Conservation (phyloP, 2,888 invertebrate genomes). For the Dasypolia templi region DNA sequence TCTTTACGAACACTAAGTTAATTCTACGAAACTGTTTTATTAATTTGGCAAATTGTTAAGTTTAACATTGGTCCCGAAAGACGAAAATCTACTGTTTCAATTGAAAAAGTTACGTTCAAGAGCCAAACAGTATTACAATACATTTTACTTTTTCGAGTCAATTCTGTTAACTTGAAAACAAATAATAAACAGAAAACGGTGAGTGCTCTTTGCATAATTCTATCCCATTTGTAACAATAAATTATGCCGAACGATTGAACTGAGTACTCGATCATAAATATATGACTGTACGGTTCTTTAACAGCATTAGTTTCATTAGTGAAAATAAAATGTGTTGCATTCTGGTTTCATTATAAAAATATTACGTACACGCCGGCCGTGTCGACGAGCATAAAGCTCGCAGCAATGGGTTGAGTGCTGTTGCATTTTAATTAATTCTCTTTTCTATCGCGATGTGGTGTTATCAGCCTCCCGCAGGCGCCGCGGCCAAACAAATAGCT, state of each 20-base stretch:
- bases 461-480: slow-evolving; percentile 87
- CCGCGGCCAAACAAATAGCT: slow-evolving; percentile 87
- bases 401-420: slow-evolving; percentile 87
- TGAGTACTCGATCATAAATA: slow-evolving; percentile 55
- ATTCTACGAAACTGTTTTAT: slow-evolving; percentile 75
- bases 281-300: slow-evolving; percentile 52
- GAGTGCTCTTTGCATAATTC: slow-evolving; percentile 49
- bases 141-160: slow-evolving; percentile 31
- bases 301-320: slow-evolving; percentile 65
- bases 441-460: slow-evolving; percentile 89
- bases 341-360: slow-evolving; percentile 76
- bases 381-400: slow-evolving; percentile 79
- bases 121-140: slow-evolving; percentile 36
- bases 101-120: slow-evolving; percentile 50
- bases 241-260: slow-evolving; percentile 57
- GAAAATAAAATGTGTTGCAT: slow-evolving; percentile 69
- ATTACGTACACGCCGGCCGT: slow-evolving; percentile 71
- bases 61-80: slow-evolving; percentile 76
- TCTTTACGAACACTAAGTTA: slow-evolving; percentile 69
- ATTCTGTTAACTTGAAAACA: slow-evolving; percentile 39
- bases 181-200: slow-evolving; percentile 46
- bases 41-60: slow-evolving; percentile 84
- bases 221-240: slow-evolving; percentile 55
- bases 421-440: slow-evolving; percentile 90
- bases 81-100: slow-evolving; percentile 75